phyloP scores from a whole-genome alignment of 2,797 vertebrate species.

The Adelosebastes latens region DNA sequence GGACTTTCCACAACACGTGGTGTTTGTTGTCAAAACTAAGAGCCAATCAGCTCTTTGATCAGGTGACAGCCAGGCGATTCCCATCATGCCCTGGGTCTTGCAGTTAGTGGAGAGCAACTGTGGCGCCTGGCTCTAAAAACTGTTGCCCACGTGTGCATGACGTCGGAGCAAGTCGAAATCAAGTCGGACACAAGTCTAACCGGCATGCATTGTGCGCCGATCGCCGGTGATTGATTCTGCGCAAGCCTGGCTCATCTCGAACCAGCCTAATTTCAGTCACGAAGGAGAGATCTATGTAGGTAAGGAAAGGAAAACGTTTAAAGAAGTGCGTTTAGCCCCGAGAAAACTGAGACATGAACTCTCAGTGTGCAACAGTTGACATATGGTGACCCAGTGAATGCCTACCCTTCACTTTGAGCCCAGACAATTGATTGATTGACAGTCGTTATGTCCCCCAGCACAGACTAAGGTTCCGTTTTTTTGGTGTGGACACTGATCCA shows the following conservation, averaged over 20 bases:
- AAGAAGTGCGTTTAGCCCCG: not conserved
- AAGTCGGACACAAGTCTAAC: too few relatives aligned
- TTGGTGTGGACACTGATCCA: conserved; percentile 35
- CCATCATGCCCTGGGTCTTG: not conserved
- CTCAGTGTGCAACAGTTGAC: not conserved
- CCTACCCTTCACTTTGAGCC: not conserved
- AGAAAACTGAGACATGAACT: not conserved
- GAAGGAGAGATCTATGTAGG: not conserved
- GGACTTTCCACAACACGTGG: not conserved
- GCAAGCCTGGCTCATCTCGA: too few relatives aligned
- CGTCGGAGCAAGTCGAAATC: not conserved
- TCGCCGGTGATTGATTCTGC: too few relatives aligned
- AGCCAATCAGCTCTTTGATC: not conserved
- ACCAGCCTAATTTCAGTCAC: not conserved
- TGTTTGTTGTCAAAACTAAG: not conserved
- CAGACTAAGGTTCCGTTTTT: conserved; percentile 2
- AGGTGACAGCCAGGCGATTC: not conserved
- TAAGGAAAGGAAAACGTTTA: not conserved
- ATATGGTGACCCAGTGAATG: not conserved
- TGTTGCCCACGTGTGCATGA: too few relatives aligned
- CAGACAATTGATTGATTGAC: conserved; percentile 20
- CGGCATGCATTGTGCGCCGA: too few relatives aligned
- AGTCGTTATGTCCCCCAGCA: not conserved
- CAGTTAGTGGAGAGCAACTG: not conserved
- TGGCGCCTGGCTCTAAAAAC: too few relatives aligned